These are phyloP conservation scores for Ochotona princeps DNA, from an alignment of 2,113 vertebrate genomes.

Conservation along the genomic window DNA sequence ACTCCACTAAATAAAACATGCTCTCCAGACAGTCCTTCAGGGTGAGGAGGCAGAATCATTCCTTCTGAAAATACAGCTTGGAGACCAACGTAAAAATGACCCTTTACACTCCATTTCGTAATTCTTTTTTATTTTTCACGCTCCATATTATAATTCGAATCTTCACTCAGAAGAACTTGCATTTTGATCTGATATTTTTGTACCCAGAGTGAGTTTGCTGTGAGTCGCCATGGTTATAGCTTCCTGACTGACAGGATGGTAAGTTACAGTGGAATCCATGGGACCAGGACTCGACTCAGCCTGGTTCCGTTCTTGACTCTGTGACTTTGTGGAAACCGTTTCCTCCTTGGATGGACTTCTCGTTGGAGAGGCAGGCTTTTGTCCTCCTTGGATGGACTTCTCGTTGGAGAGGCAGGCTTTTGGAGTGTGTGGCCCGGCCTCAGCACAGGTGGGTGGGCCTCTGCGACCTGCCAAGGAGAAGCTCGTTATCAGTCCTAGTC, in stretches of 20 bases:
- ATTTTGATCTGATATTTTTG: constrained; percentile 54
- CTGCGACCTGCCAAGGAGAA: background rate
- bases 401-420: background rate
- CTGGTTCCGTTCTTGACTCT: background rate
- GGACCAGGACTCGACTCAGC: background rate
- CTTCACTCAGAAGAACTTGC: constrained; percentile 20
- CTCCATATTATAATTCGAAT: constrained; percentile 9
- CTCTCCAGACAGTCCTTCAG: constrained; percentile 9
- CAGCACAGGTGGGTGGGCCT: background rate
- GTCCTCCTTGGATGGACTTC: constrained; percentile 21
- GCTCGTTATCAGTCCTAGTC: background rate
- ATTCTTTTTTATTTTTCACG: background rate
- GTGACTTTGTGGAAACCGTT: background rate
- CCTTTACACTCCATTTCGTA: background rate
- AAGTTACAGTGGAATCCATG: background rate
- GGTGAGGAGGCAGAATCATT: background rate
- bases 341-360: constrained; percentile 18
- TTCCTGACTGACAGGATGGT: constrained; percentile 3
- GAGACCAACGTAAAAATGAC: constrained; percentile 29
- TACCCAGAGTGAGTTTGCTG: constrained; percentile 31
- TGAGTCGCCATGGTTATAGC: background rate
- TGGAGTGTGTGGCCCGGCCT: background rate
- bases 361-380: background rate
- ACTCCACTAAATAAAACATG: background rate
- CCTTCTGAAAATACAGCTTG: constrained; percentile 40